phyloP scores from a whole-genome alignment of 1,140 invertebrate species.

The Papilio xuthus region DNA sequence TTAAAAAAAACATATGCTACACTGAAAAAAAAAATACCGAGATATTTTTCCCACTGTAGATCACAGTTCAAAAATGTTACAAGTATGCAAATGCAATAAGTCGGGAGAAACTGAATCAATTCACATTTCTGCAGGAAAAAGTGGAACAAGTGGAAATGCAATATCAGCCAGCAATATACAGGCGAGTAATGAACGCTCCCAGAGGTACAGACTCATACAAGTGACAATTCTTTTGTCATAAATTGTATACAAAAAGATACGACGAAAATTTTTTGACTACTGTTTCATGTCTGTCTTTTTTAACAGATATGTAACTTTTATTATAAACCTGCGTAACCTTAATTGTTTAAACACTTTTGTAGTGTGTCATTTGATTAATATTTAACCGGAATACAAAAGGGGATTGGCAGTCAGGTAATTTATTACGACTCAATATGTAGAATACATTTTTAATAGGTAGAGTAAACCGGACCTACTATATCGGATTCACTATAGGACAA shows the following conservation, averaged over 20 bases:
- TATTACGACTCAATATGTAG: no score
- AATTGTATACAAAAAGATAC: slow-evolving; percentile 1
- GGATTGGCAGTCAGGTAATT: no score
- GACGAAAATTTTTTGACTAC: neutral
- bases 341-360: no score
- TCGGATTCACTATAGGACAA: no score
- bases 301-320: no score
- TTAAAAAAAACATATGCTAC: neutral
- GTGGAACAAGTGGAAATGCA: slow-evolving; percentile 29
- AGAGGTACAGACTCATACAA: neutral
- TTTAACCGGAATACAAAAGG: no score
- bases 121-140: slow-evolving; percentile 27
- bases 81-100: slow-evolving; percentile 14
- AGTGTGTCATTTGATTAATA: no score
- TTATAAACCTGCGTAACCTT: no score
- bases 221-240: slow-evolving; percentile 15
- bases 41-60: neutral
- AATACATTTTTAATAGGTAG: no score
- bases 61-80: slow-evolving; percentile 21
- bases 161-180: slow-evolving; percentile 24
- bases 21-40: neutral
- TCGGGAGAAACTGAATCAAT: slow-evolving; percentile 19
- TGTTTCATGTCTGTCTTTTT: neutral
- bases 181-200: slow-evolving; percentile 19
- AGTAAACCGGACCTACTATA: no score